These are phyloP conservation scores for Drosophila santomea DNA, from an alignment of 1,140 invertebrate genomes.

Conservation along the genomic window DNA sequence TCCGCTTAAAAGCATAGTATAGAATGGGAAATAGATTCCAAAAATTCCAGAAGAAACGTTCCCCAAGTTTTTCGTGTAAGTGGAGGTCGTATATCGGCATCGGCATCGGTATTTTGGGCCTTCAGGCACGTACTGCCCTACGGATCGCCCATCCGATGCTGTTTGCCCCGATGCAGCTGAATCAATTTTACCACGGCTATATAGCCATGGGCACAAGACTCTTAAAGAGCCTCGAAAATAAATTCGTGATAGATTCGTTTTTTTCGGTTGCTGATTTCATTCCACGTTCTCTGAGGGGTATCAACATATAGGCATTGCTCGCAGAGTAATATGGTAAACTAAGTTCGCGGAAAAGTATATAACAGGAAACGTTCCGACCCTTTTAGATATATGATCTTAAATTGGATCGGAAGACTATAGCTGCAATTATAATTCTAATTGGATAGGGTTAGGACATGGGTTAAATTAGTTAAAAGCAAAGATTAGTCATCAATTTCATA, in stretches of 20 bases:
- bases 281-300: constrained; percentile 11
- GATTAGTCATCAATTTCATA: too few relatives aligned
- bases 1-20: background rate
- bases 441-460: too few relatives aligned
- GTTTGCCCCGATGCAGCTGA: constrained; percentile 21
- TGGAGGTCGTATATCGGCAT: constrained; percentile 28
- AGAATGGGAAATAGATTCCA: constrained; percentile 15
- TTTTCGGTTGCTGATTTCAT: constrained; percentile 4
- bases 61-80: background rate
- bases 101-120: constrained; percentile 11
- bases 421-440: too few relatives aligned
- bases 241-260: constrained; percentile 42
- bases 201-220: constrained; percentile 10
- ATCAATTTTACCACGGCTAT: constrained; percentile 15
- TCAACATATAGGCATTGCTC: too few relatives aligned
- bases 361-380: too few relatives aligned
- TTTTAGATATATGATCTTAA: too few relatives aligned
- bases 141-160: constrained; percentile 38
- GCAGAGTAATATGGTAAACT: too few relatives aligned
- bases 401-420: too few relatives aligned
- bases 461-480: too few relatives aligned
- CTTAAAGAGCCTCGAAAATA: constrained; percentile 19
- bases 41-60: constrained; percentile 33
- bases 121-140: constrained; percentile 47
- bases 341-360: too few relatives aligned